Base-by-base conservation (phyloP, 2,888 invertebrate genomes). In the Trissonchulus sp. region DNA sequence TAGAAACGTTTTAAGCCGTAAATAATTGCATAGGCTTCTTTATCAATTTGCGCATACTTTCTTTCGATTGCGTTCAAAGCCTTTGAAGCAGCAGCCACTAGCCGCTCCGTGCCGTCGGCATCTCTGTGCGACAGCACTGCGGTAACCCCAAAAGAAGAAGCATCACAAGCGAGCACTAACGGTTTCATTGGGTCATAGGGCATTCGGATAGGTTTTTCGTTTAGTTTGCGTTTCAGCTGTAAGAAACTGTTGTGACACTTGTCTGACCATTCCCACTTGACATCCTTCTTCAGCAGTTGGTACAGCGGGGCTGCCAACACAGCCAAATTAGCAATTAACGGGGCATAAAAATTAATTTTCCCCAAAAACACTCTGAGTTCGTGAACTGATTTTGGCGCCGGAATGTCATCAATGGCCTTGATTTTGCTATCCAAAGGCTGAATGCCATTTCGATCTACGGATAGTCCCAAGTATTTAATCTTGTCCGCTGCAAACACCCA, bases 1-100 rank as follows among this genome's bases (percentile, higher is more conserved):
- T 80, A 77, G 72, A 80, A 82, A 68, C 76, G 77, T 36, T 79
- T 78, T 23, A 80, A 77, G 1, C 78, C 79, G n/a, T 33, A 69
- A 28, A 69, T 69, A 23, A 69, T 69, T 2, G 34, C 34, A 23
- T 36, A 37, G 8, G 71, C 71, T 34, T 69, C 71, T 69, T 69
- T 69, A n/a, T 69, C 36, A n/a, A 69, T 34, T 36, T 69, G 71
- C 23, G 36, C 37, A 35, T 69, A 69, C 3, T 34, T 23, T n/a
- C 34, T 30, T 36, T 69, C 36, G n/a, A 28, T 31, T 69, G 3
- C 15, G 34, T n/a, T 69, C n/a, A 69, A 36, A 15, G 71, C 37
- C 34, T 69, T 69, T 15, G 71, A 69, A 35, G 37, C 34, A 18
- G 34, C 28, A n/a, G 34, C 23, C 8, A 69, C 34, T 2, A 37